Conservation (phyloP, 2,888 invertebrate genomes). For the Belgica antarctica region DNA sequence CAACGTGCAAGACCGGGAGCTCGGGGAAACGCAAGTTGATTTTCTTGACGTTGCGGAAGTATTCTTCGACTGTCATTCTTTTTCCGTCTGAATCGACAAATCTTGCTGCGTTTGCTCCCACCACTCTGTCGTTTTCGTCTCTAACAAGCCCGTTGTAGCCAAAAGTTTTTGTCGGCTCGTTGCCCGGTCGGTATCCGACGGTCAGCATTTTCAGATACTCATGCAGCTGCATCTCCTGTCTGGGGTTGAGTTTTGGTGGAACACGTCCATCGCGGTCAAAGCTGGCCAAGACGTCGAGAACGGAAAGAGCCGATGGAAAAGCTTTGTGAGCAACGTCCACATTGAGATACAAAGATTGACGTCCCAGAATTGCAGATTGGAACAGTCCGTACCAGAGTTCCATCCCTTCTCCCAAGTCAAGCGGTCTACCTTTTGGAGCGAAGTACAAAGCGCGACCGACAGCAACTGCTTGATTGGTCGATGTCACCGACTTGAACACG, state of each 20-base stretch:
- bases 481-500: conserved; percentile 49
- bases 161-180: conserved; percentile 47
- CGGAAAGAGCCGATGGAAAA: conserved; percentile 61
- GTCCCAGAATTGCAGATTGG: conserved; percentile 87
- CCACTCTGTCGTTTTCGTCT: too few species aligned
- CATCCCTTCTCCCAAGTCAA: conserved; percentile 71
- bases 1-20: conserved; percentile 84
- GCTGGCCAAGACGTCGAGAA: conserved; percentile 56
- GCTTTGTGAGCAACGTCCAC: conserved; percentile 86
- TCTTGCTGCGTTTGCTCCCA: conserved; percentile 50
- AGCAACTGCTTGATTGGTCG: conserved; percentile 45
- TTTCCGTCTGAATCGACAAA: conserved; percentile 51
- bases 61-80: conserved; percentile 54
- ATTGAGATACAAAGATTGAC: conserved; percentile 78
- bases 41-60: conserved; percentile 48
- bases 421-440: conserved; percentile 54
- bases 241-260: not conserved
- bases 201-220: conserved; percentile 48
- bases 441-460: conserved; percentile 54
- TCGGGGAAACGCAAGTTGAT: conserved; percentile 60
- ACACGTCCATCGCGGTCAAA: conserved; percentile 46
- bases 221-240: not conserved
- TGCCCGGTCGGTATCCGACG: conserved; percentile 50
- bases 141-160: conserved; percentile 49
- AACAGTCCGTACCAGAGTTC: conserved; percentile 93